Conservation (phyloP, 2,113 vertebrate species). For the Montifringilla adamsi region DNA sequence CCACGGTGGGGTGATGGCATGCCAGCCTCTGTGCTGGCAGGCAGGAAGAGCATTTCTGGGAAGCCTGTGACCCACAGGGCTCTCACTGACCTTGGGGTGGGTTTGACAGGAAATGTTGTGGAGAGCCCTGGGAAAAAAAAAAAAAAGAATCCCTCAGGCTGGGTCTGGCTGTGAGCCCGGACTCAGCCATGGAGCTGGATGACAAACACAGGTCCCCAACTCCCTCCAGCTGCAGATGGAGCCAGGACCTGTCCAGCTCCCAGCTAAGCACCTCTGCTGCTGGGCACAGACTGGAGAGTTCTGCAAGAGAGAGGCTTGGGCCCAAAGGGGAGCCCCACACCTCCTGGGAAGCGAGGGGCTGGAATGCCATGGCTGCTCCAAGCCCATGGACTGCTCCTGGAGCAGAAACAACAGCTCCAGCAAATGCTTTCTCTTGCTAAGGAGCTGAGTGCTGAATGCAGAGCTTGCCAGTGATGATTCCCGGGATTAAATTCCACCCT, state of each 20-base stretch:
- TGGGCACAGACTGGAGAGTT: background rate
- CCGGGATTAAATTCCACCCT: constrained; percentile 28
- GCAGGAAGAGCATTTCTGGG: constrained; percentile 3
- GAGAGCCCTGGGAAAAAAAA: background rate
- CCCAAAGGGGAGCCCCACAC: too few relatives aligned
- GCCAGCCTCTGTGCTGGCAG: background rate
- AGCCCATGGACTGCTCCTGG: background rate
- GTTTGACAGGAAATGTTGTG: background rate
- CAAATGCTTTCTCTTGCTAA: background rate
- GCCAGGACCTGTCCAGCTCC: background rate
- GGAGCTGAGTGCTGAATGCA: background rate
- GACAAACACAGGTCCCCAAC: background rate
- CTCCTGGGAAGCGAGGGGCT: background rate
- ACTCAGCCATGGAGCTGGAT: background rate
- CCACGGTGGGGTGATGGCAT: background rate
- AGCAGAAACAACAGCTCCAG: background rate
- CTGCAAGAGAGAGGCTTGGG: background rate
- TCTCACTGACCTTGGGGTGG: constrained; percentile 7
- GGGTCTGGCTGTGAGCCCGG: background rate
- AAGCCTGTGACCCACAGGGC: background rate
- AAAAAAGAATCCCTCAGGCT: background rate
- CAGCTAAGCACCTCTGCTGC: background rate
- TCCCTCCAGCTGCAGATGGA: background rate
- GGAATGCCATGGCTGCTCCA: background rate
- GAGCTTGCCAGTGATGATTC: background rate